phyloP scores from a whole-genome alignment of 2,888 invertebrate species.

The Belgica antarctica region DNA sequence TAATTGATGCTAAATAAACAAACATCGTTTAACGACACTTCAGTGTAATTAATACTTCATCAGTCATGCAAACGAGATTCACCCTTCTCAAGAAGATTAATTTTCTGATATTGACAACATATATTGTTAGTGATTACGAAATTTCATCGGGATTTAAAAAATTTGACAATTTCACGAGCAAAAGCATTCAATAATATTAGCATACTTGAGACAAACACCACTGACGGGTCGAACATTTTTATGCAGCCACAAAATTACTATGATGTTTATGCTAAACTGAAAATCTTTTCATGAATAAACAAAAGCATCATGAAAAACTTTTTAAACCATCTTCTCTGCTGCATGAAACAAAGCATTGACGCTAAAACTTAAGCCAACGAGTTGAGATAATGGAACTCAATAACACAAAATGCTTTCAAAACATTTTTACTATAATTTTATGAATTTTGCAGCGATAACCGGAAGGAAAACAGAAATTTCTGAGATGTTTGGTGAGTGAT shows the following conservation, averaged over 20 bases:
- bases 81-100: neutral
- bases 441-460: conserved; percentile 5
- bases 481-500: neutral
- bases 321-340: conserved; percentile 16
- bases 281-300: conserved; percentile 39
- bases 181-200: neutral
- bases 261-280: neutral
- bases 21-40: too few species aligned
- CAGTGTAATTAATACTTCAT: too few species aligned
- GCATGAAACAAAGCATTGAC: conserved; percentile 32
- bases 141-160: neutral
- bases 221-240: neutral
- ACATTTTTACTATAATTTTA: conserved; percentile 8
- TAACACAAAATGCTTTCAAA: conserved; percentile 22
- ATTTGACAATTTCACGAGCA: neutral
- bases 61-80: too few species aligned
- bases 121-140: too few species aligned
- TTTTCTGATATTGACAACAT: neutral
- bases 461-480: conserved; percentile 4
- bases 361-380: neutral
- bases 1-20: too few species aligned
- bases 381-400: conserved; percentile 35
- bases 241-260: neutral
- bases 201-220: too few species aligned
- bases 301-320: conserved; percentile 32